phyloP scores from a whole-genome alignment of 2,888 invertebrate species.

The Selenia dentaria region DNA sequence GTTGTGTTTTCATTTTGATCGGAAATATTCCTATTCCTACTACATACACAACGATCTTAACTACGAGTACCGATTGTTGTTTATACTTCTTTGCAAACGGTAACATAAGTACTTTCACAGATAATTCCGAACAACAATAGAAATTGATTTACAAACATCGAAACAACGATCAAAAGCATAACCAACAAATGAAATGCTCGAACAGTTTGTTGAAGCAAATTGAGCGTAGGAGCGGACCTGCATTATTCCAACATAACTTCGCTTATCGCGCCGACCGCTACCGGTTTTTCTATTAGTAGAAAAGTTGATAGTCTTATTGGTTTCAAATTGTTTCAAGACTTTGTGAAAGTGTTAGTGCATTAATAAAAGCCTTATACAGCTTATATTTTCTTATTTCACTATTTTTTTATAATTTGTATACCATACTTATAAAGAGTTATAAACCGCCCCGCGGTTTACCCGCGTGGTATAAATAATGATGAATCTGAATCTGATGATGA shows the following conservation, averaged over 20 bases:
- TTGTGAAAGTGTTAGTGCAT: neutral
- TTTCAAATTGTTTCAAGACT: conserved; percentile 16
- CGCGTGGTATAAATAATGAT: no score
- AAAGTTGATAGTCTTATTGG: conserved; percentile 18
- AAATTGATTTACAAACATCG: conserved; percentile 16
- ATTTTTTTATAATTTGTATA: no score
- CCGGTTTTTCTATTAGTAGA: conserved; percentile 51
- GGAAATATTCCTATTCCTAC: no score
- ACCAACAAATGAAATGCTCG: conserved; percentile 23
- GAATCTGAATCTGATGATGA: no score
- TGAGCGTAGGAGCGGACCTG: conserved; percentile 56
- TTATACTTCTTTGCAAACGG: neutral
- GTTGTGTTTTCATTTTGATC: no score
- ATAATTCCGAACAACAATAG: neutral
- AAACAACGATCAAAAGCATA: conserved; percentile 10
- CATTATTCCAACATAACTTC: conserved; percentile 43
- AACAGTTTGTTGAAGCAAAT: conserved; percentile 60
- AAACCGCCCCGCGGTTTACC: no score
- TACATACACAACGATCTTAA: no score
- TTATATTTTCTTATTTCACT: no score
- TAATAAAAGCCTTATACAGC: no score
- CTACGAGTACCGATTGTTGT: neutral
- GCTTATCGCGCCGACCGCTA: conserved; percentile 62
- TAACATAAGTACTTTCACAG: neutral
- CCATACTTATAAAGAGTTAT: no score